Conservation (phyloP, 2,888 invertebrate genomes). For the Criorhina ranunculi region DNA sequence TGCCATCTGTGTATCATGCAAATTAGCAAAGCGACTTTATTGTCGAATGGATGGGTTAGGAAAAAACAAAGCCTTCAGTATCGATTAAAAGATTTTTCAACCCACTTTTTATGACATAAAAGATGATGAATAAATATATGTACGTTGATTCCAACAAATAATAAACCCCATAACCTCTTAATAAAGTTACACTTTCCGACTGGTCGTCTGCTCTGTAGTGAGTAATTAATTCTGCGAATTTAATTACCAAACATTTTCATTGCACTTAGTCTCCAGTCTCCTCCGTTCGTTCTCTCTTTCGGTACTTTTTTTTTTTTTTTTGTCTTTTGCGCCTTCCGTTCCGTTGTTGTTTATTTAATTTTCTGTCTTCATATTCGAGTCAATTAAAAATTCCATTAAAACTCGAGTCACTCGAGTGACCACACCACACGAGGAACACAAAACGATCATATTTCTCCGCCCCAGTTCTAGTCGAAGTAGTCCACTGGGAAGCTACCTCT, state of each 20-base stretch:
- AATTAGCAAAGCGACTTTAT: conserved; percentile 5
- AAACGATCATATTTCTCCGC: conserved; percentile 35
- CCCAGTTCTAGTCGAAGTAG: conserved; percentile 21
- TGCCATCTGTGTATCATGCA: background rate
- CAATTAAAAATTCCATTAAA: conserved; percentile 70
- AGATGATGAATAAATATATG: conserved; percentile 6
- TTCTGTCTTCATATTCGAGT: conserved; percentile 34
- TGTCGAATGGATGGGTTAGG: background rate
- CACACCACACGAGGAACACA: conserved; percentile 23
- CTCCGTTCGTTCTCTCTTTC: background rate
- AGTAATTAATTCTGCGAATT: conserved; percentile 51
- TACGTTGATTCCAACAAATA: conserved; percentile 28
- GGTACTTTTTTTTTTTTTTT: too few species aligned
- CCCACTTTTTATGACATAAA: conserved; percentile 15
- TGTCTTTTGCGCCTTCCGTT: conserved; percentile 10
- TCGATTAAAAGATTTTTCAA: background rate
- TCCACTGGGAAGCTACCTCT: conserved; percentile 17
- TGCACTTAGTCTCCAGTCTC: conserved; percentile 1
- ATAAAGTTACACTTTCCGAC: conserved; percentile 59
- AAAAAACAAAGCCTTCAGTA: background rate
- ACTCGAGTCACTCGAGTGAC: conserved; percentile 61
- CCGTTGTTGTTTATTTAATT: conserved; percentile 42
- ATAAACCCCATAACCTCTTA: conserved; percentile 54
- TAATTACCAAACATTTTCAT: conserved; percentile 47
- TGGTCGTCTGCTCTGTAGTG: conserved; percentile 18